phyloP scores from a whole-genome alignment of 2,888 invertebrate genomes.

The Polylopha cassiicola region DNA sequence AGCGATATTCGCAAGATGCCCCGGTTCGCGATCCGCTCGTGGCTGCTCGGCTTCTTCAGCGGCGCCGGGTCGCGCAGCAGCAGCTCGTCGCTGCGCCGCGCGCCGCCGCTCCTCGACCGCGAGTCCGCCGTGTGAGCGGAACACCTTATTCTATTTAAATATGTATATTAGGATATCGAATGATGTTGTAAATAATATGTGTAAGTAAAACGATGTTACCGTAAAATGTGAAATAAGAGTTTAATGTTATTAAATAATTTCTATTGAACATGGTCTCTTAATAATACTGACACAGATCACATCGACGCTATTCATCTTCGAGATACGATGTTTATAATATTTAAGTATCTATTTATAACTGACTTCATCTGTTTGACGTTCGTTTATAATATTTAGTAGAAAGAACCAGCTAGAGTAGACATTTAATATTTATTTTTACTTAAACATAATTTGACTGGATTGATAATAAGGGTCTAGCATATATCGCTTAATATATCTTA shows the following conservation, averaged over 20 bases:
- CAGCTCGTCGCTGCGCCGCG: slow-evolving; percentile 63
- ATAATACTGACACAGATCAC: slow-evolving; percentile 75
- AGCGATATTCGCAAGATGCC: slow-evolving; percentile 74
- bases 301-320: slow-evolving; percentile 37
- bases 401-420: too few relatives aligned
- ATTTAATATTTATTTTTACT: too few relatives aligned
- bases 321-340: slow-evolving; percentile 8
- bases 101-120: slow-evolving; percentile 65
- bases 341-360: slow-evolving; percentile 7
- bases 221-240: slow-evolving; percentile 77
- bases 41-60: slow-evolving; percentile 86
- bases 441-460: too few relatives aligned
- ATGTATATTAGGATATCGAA: slow-evolving; percentile 59
- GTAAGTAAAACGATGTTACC: slow-evolving; percentile 78
- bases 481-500: too few relatives aligned
- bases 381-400: too few relatives aligned
- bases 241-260: slow-evolving; percentile 78
- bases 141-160: slow-evolving; percentile 18
- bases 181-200: slow-evolving; percentile 73
- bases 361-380: slow-evolving; percentile 6
- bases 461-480: too few relatives aligned
- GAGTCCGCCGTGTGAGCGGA: slow-evolving; percentile 66
- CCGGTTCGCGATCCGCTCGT: slow-evolving; percentile 82
- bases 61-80: slow-evolving; percentile 83
- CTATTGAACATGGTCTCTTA: slow-evolving; percentile 69